Evolutionary conservation across 2,113 vertebrate genomes (phyloP), one percentile per base, ranked within the genome.

Genomic region (Parotia lawesii): DNA sequence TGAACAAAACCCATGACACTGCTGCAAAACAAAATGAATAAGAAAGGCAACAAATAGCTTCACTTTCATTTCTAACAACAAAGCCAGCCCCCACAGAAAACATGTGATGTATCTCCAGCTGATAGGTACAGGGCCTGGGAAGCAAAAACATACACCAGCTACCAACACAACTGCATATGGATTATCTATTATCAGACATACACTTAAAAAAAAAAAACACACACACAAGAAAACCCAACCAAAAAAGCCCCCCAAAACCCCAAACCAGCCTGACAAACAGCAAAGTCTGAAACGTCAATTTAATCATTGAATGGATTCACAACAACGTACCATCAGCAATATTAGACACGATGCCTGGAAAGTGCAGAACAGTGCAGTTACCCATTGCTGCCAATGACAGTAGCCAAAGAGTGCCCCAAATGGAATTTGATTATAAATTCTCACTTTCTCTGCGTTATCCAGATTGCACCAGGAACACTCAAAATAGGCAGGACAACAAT

Each of bases 1-100:
- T 93, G 87, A 77, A 88, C 27, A 87, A 90, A 89, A 90, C n/a
- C 67, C 84, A 77, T 51, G 87, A 75, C 3, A 12, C 64, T 87
- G 78, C 87, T 74, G 56, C 72, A 83, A 73, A 27, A 45, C 10
- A 1, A 53, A 94, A 91, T 66, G 69, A 73, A 54, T 84, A 77
- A 92, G 57, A 62, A 87, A 85, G 44, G 83, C 57, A 29, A 91
- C 87, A 94, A 94, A 96, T 44, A 83, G 67, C 57, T 86, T 79
- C 69, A 83, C 64, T 72, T 40, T 67, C 42, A 54, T 51, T 65
- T 76, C 65, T 87, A 94, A 60, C 82, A 66, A 61, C 37, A 50
- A 64, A 76, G 6, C 8, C 18, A 28, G 47, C 24, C 15, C 11
- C 28, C 29, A 25, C 6, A 0, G 12, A n/a, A 53, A 85, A 9